These are phyloP conservation scores for Himalopsyche japonica DNA, from an alignment of 2,888 invertebrate genomes.

Conservation along the genomic window DNA sequence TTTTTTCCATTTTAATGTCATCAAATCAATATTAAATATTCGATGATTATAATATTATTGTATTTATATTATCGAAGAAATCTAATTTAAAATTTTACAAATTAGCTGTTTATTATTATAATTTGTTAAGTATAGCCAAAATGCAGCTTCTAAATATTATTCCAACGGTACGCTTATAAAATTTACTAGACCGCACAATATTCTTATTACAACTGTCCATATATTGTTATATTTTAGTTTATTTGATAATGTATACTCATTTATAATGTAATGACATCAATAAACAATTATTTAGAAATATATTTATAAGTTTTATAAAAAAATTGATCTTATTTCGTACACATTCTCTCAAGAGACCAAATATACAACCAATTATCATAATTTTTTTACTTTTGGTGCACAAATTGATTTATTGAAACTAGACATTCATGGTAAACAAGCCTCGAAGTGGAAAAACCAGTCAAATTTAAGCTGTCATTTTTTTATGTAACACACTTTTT, in stretches of 20 bases:
- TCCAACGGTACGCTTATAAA: not conserved
- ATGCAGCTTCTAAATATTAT: not conserved
- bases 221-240: not conserved
- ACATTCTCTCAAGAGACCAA: not conserved
- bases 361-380: not conserved
- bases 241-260: not conserved
- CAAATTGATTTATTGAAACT: too few relatives aligned
- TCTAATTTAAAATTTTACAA: not conserved
- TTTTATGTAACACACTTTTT: too few relatives aligned
- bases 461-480: too few relatives aligned
- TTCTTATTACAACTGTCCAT: not conserved
- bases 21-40: too few relatives aligned
- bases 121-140: not conserved
- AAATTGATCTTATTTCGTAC: not conserved
- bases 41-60: not conserved
- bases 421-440: too few relatives aligned
- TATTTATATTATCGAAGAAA: not conserved
- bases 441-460: too few relatives aligned
- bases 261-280: not conserved
- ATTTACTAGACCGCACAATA: not conserved
- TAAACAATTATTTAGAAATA: not conserved
- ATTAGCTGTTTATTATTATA: not conserved
- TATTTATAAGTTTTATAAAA: slow-evolving; percentile 1
- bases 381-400: not conserved
- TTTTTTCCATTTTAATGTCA: too few relatives aligned